Conservation (phyloP, 2,797 vertebrate genomes). For the Margarornis squamiger region DNA sequence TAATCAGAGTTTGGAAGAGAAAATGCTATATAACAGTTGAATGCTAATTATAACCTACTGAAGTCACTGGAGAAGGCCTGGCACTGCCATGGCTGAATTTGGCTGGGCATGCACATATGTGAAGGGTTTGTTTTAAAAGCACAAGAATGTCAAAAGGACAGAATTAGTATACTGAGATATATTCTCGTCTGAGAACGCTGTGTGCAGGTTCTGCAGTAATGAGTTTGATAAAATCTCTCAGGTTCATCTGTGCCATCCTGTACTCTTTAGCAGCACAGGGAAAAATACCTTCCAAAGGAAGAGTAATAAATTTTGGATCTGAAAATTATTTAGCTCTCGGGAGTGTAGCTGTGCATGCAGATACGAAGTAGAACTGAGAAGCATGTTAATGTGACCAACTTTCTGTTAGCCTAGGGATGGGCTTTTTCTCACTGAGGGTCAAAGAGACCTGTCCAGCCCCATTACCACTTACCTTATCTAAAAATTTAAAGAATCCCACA, state of each 20-base stretch:
- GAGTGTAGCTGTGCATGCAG: not conserved
- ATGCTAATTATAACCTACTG: not conserved
- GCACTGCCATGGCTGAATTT: not conserved
- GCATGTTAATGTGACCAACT: not conserved
- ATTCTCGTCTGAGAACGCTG: not conserved
- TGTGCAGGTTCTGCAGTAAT: not conserved
- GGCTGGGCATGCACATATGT: not conserved
- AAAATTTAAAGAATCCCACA: not conserved
- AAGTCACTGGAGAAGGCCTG: not conserved
- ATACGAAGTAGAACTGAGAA: not conserved
- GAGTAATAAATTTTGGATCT: not conserved
- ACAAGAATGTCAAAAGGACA: not conserved
- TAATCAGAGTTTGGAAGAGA: not conserved
- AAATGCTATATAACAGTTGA: not conserved
- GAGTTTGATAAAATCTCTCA: constrained; percentile 5
- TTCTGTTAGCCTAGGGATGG: not conserved
- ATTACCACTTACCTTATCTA: not conserved
- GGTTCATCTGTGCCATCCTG: not conserved
- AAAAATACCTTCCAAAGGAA: not conserved
- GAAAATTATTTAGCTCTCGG: constrained; percentile 10
- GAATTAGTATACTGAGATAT: not conserved
- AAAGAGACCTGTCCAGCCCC: not conserved
- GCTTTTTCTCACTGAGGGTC: not conserved
- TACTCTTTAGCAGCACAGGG: not conserved
- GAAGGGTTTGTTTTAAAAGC: constrained; percentile 12